Conservation (phyloP, 2,888 invertebrate species). For the Cremastinae sp. region DNA sequence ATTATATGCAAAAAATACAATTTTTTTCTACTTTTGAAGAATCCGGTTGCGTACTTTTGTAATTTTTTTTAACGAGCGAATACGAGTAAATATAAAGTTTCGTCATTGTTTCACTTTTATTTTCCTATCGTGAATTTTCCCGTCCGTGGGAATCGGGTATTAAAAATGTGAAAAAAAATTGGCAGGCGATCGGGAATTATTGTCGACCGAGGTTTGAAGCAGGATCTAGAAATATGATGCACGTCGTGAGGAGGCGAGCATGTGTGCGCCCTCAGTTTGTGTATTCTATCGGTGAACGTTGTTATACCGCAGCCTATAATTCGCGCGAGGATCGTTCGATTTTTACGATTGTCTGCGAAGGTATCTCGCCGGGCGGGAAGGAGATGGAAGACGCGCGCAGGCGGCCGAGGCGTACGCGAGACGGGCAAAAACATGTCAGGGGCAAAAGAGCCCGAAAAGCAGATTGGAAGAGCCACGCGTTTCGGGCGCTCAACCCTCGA, state of each 20-base stretch:
- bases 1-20: too few species aligned
- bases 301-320: slow-evolving; percentile 77
- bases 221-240: slow-evolving; percentile 5
- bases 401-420: neutral
- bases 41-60: too few species aligned
- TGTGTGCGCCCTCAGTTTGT: neutral
- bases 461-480: slow-evolving; percentile 56
- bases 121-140: too few species aligned
- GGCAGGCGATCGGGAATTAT: too few species aligned
- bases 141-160: too few species aligned
- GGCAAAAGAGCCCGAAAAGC: slow-evolving; percentile 50
- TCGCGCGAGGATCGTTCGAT: slow-evolving; percentile 78
- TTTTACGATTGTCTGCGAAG: slow-evolving; percentile 79
- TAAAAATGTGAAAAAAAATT: neutral
- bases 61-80: neutral
- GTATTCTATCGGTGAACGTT: slow-evolving; percentile 55
- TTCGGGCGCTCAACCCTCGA: slow-evolving; percentile 26
- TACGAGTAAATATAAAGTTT: neutral
- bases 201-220: too few species aligned
- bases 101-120: neutral
- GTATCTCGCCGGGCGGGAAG: slow-evolving; percentile 12
- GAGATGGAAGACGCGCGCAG: too few species aligned
- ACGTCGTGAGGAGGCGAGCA: neutral
- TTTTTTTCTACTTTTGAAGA: too few species aligned
- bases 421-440: neutral